Percentiles rank a stretch among this genome's conserved stretches.
These are phyloP conservation scores for Ciona savignyi DNA, from an alignment of 23 tunicate species.

Conservation along the genomic window DNA sequence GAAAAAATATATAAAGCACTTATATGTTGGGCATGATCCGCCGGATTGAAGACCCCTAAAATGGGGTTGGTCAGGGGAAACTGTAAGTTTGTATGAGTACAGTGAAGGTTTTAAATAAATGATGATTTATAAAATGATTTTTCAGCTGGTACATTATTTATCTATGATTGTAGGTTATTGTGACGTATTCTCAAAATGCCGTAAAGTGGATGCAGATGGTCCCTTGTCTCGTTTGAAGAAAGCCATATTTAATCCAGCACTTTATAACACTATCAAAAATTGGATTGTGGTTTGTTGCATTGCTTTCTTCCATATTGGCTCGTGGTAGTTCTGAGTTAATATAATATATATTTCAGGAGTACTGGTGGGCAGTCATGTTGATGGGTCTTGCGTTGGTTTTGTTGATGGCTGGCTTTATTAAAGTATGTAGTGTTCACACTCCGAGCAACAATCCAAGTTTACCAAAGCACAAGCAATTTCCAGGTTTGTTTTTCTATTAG, in stretches of 20 bases:
- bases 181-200: constrained; percentile 91
- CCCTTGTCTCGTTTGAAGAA: constrained; percentile 90
- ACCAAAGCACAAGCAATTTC: constrained; percentile 78
- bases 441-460: constrained; percentile 86
- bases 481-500: constrained; percentile 43
- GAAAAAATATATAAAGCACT: no score
- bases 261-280: constrained; percentile 75
- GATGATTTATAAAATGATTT: no score
- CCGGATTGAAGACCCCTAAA: no score
- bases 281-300: constrained; percentile 73
- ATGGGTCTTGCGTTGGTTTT: constrained; percentile 73
- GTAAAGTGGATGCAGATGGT: constrained; percentile 95
- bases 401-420: constrained; percentile 88
- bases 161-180: constrained; percentile 66
- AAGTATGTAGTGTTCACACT: constrained; percentile 89
- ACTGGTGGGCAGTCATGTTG: constrained; percentile 96
- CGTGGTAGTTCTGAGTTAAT: background rate
- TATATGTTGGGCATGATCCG: no score
- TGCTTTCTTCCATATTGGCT: background rate
- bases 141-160: background rate
- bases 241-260: constrained; percentile 82
- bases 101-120: no score
- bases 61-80: no score
- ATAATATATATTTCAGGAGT: constrained; percentile 41
- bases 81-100: no score